These are phyloP conservation scores for Actinemys pallida DNA, from an alignment of 2,113 vertebrate genomes.

Conservation along the genomic window DNA sequence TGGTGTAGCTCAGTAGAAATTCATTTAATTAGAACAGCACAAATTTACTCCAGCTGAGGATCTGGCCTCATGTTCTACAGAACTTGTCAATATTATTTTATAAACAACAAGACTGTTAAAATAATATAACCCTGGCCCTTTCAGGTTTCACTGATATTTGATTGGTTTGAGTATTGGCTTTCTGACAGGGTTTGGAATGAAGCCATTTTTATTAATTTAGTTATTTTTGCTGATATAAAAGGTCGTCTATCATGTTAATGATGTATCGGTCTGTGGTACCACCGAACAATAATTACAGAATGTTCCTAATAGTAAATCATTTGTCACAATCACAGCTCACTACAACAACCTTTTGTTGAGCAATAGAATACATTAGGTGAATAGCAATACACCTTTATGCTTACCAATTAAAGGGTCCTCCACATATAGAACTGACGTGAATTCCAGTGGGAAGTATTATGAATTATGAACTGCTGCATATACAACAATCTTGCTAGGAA, in stretches of 20 bases:
- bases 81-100: slow-evolving; percentile 65
- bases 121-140: slow-evolving; percentile 74
- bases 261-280: slow-evolving; percentile 87
- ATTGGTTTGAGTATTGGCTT: slow-evolving; percentile 87
- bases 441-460: slow-evolving; percentile 67
- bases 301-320: slow-evolving; percentile 91
- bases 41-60: slow-evolving; percentile 65
- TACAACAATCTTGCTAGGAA: slow-evolving; percentile 67
- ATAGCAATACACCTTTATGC: slow-evolving; percentile 83
- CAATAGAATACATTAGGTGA: slow-evolving; percentile 82
- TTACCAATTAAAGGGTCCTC: slow-evolving; percentile 73
- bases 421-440: slow-evolving; percentile 57
- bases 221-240: slow-evolving; percentile 92
- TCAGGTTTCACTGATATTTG: slow-evolving; percentile 82
- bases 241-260: slow-evolving; percentile 90
- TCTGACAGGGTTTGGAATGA: slow-evolving; percentile 88
- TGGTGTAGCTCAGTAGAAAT: slow-evolving; percentile 66
- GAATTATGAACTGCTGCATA: slow-evolving; percentile 66
- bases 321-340: slow-evolving; percentile 86
- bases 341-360: slow-evolving; percentile 85
- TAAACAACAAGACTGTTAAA: slow-evolving; percentile 78
- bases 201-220: slow-evolving; percentile 93
- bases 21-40: slow-evolving; percentile 67
- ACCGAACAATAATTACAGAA: slow-evolving; percentile 91
- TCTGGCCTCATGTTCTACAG: slow-evolving; percentile 29